Evolutionary conservation across 2,113 vertebrate genomes (phyloP), one percentile per base, ranked within the genome.

Genomic region (Malurus elegans): DNA sequence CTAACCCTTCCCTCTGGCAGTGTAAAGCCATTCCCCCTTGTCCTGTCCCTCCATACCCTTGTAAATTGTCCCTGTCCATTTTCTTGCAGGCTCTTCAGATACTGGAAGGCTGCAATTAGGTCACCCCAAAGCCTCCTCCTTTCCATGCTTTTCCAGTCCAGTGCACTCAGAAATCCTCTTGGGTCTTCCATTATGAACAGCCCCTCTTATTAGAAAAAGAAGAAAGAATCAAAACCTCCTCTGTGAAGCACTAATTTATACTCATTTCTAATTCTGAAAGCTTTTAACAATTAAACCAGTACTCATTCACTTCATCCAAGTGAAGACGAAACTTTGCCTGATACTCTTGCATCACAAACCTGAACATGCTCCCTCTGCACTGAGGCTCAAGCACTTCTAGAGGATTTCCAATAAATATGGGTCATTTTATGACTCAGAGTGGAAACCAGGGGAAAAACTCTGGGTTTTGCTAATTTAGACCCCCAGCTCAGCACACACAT

Each of bases 401-500:
- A 70, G 38, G 34, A 56, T 64, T 88, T 69, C 56, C 19, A 54
- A 64, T 24, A 87, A 79, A 73, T 28, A 47, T 1, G 2, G 80
- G 57, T 56, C 54, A 91, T 69, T 92, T 85, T 61, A 86, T 78
- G 75, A 51, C 64, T 79, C 25, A 34, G 32, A 87, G 73, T 38
- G 50, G 92, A 92, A 91, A 84, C n/a, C 83, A 79, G 36, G 79
- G 80, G 85, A 94, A 95, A 95, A 96, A 58, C 44, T 62, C 79
- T 28, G 79, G 31, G 40, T 93, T 93, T 94, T 56, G 75, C 92
- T 95, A 70, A 90, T 95, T 95, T 24, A 90, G 95, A 95, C 93
- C 92, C 96, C 92, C 93, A 92, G 86, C 85, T 88, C 92, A 71
- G 92, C 88, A 75, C 88, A 89, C 36, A 79, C 48, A 71, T 58